A percentile compares a stretch with the other conserved stretches of the same genome.
Conservation (phyloP, 2,888 invertebrate species). For the Gortyna flavago region DNA sequence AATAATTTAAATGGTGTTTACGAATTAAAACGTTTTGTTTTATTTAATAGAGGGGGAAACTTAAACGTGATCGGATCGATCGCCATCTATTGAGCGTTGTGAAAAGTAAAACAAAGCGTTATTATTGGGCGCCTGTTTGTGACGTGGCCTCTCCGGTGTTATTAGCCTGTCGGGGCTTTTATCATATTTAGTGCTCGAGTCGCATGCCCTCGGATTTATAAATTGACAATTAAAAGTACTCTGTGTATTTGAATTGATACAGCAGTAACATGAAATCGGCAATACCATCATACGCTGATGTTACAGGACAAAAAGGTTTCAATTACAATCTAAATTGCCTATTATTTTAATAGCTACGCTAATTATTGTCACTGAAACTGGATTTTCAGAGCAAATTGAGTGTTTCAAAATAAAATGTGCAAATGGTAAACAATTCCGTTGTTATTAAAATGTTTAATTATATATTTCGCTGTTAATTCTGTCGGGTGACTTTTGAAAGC, state of each 20-base stretch:
- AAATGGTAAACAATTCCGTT: slow-evolving; percentile 37
- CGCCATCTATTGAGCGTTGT: slow-evolving; percentile 55
- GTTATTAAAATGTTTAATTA: slow-evolving; percentile 61
- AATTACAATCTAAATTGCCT: slow-evolving; percentile 38
- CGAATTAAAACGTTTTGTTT: slow-evolving; percentile 65
- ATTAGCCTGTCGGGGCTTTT: slow-evolving; percentile 46
- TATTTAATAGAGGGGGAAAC: slow-evolving; percentile 48
- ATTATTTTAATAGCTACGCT: slow-evolving; percentile 41
- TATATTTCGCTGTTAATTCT: slow-evolving; percentile 59
- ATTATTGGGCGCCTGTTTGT: slow-evolving; percentile 48
- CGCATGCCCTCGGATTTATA: slow-evolving; percentile 25
- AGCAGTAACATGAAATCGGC: slow-evolving; percentile 18
- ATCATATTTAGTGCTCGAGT: slow-evolving; percentile 43
- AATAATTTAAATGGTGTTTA: slow-evolving; percentile 68
- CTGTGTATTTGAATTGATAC: slow-evolving; percentile 29
- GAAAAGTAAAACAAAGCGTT: slow-evolving; percentile 47
- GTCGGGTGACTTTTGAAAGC: slow-evolving; percentile 69
- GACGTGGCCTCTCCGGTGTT: slow-evolving; percentile 42
- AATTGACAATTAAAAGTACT: slow-evolving; percentile 54
- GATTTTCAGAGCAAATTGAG: slow-evolving; percentile 25
- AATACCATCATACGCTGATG: slow-evolving; percentile 39
- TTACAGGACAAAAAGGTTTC: slow-evolving; percentile 39
- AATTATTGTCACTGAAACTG: slow-evolving; percentile 29
- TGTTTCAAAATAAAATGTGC: slow-evolving; percentile 21
- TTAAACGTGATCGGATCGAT: slow-evolving; percentile 37